Conservation (phyloP, 2,888 invertebrate species). For the Geotrupes spiniger region DNA sequence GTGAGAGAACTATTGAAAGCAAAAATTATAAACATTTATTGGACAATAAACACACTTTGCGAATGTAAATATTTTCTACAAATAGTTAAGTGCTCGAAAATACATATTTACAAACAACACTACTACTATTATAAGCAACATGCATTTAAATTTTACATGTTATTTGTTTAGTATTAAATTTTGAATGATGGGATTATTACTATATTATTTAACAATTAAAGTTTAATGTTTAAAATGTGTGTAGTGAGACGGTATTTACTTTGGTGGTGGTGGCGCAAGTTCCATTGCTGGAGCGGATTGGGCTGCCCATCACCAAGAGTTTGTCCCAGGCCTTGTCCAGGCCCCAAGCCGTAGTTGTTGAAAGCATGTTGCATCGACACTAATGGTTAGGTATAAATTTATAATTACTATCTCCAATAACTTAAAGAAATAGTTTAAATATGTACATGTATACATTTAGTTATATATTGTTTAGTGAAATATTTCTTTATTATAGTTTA, state of each 20-base stretch:
- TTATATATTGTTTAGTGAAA: constrained; percentile 17
- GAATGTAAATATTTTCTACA: constrained; percentile 11
- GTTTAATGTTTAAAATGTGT: constrained; percentile 17
- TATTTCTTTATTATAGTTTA: constrained; percentile 6
- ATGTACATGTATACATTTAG: constrained; percentile 16
- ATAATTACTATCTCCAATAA: constrained; percentile 20
- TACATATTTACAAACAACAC: constrained; percentile 17
- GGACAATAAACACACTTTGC: constrained; percentile 1
- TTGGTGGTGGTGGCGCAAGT: constrained; percentile 45
- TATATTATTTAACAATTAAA: constrained; percentile 16
- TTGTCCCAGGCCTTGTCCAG: constrained; percentile 51
- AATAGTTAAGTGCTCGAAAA: constrained; percentile 11
- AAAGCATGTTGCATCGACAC: constrained; percentile 57
- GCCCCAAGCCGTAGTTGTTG: constrained; percentile 56
- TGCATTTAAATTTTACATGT: constrained; percentile 17
- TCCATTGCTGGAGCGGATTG: constrained; percentile 52
- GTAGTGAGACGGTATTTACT: constrained; percentile 45
- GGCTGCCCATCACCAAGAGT: constrained; percentile 58
- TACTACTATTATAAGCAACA: constrained; percentile 15
- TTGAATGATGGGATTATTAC: constrained; percentile 21
- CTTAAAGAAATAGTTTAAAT: constrained; percentile 15
- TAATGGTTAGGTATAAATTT: constrained; percentile 37
- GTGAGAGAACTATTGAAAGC: constrained; percentile 9
- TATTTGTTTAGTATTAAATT: constrained; percentile 20
- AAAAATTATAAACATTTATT: background rate